phyloP scores from a whole-genome alignment of 2,797 vertebrate species.

The Enteromius treurensis region DNA sequence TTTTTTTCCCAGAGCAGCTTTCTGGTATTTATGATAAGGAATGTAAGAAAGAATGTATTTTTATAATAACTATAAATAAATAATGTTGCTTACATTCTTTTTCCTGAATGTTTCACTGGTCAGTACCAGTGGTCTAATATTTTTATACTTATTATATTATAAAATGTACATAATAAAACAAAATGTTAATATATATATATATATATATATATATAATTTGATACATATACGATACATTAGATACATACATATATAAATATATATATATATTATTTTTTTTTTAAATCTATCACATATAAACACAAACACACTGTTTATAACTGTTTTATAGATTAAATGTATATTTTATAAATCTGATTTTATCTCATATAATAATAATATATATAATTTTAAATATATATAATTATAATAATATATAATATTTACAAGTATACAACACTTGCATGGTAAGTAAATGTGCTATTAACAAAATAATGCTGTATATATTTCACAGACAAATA shows the following conservation, averaged over 20 bases:
- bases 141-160: neutral
- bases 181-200: too few relatives aligned
- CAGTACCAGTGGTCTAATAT: neutral
- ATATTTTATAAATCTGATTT: too few relatives aligned
- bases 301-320: too few relatives aligned
- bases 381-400: too few relatives aligned
- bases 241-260: too few relatives aligned
- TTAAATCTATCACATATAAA: too few relatives aligned
- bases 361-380: too few relatives aligned
- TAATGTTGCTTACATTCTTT: neutral
- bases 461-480: neutral
- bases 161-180: neutral
- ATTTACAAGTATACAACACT: neutral
- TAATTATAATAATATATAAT: too few relatives aligned
- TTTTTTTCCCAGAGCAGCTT: neutral
- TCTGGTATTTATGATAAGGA: neutral
- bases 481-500: neutral
- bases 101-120: neutral
- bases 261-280: too few relatives aligned
- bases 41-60: neutral
- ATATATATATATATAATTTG: too few relatives aligned
- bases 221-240: too few relatives aligned
- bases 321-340: too few relatives aligned
- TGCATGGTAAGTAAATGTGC: neutral
- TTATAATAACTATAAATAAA: neutral